Percentiles rank a stretch among this genome's conserved stretches.
phyloP scores from a whole-genome alignment of 2,797 vertebrate species.

The Acanthurus tractus region DNA sequence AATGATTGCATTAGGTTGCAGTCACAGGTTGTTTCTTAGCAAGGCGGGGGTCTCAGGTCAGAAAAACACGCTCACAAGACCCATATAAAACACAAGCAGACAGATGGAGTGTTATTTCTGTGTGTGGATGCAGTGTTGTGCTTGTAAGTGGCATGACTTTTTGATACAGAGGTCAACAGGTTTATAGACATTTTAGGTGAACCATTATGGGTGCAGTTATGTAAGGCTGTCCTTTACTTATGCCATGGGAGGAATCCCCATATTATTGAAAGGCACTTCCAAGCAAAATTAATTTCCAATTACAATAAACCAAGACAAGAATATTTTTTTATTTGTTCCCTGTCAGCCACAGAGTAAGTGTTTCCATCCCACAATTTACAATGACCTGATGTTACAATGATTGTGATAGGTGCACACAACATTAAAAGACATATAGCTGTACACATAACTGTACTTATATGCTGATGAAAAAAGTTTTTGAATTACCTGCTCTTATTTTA shows the following conservation, averaged over 20 bases:
- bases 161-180: background rate
- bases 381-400: background rate
- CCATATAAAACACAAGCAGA: slow-evolving; percentile 52
- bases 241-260: too few relatives aligned
- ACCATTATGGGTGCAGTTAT: background rate
- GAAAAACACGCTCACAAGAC: slow-evolving; percentile 74
- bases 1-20: slow-evolving; percentile 70
- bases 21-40: slow-evolving; percentile 69
- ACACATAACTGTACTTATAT: background rate
- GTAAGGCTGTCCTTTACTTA: background rate
- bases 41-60: slow-evolving; percentile 54
- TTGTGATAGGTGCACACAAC: background rate
- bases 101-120: slow-evolving; percentile 20
- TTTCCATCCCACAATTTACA: background rate
- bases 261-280: too few relatives aligned
- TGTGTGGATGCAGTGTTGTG: background rate
- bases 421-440: background rate
- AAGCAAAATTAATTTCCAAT: background rate
- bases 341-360: background rate
- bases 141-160: background rate
- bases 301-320: background rate
- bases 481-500: background rate
- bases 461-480: background rate
- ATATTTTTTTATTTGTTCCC: background rate
- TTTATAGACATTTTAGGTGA: background rate